These are phyloP conservation scores for Stigmatopora argus DNA, from an alignment of 2,113 vertebrate species.

Conservation along the genomic window DNA sequence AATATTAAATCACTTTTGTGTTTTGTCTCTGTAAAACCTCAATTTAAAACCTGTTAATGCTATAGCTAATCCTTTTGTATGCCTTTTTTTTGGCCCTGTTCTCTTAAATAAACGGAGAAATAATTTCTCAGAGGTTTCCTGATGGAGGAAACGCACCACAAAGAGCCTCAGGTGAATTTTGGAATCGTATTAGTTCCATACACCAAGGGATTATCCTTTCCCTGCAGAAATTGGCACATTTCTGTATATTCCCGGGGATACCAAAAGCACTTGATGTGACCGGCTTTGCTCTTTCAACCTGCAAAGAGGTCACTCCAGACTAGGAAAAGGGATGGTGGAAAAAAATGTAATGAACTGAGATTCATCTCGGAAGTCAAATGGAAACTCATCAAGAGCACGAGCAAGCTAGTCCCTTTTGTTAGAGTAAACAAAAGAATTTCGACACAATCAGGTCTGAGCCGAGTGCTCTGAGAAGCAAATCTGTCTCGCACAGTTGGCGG, in stretches of 20 bases:
- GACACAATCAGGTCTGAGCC: constrained; percentile 24
- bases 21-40: constrained; percentile 19
- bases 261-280: constrained; percentile 38
- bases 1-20: constrained; percentile 26
- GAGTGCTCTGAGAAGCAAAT: constrained; percentile 28
- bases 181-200: constrained; percentile 65
- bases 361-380: constrained; percentile 46
- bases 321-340: constrained; percentile 20
- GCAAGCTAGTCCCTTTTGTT: constrained; percentile 33
- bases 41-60: constrained; percentile 32
- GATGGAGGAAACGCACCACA: constrained; percentile 52
- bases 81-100: constrained; percentile 24
- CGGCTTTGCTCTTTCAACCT: constrained; percentile 52
- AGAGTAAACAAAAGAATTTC: constrained; percentile 41
- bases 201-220: constrained; percentile 60
- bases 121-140: constrained; percentile 45
- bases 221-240: constrained; percentile 60
- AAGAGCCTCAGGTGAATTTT: constrained; percentile 48
- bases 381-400: constrained; percentile 33
- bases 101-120: constrained; percentile 40
- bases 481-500: constrained; percentile 29
- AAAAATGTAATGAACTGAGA: constrained; percentile 36
- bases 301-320: constrained; percentile 56
- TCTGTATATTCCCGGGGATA: constrained; percentile 54
- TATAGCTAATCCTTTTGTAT: constrained; percentile 25